These are phyloP conservation scores for Acanthosepion esculentum DNA, from an alignment of 2,888 invertebrate genomes.

Conservation along the genomic window DNA sequence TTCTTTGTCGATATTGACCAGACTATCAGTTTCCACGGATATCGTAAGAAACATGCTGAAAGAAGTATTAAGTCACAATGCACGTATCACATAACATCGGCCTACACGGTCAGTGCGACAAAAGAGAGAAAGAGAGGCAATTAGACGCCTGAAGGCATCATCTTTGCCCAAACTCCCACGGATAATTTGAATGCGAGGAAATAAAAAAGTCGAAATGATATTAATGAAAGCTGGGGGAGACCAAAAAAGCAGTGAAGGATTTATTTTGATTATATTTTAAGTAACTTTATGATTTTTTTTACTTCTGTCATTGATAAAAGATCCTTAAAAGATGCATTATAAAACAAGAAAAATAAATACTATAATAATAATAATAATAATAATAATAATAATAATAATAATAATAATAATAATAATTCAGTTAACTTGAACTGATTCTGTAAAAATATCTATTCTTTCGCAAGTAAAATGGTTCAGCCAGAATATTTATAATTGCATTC, in stretches of 20 bases:
- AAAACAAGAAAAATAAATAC: background rate
- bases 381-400: no score
- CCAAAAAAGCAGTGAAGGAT: background rate
- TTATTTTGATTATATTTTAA: background rate
- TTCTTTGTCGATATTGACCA: background rate
- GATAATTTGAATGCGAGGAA: background rate
- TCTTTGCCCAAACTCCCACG: background rate
- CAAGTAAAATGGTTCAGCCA: no score
- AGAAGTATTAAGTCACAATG: conserved; percentile 2
- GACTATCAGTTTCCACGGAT: conserved; percentile 33
- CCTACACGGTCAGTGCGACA: background rate
- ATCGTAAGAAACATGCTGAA: background rate
- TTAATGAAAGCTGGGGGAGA: background rate
- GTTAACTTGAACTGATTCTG: no score
- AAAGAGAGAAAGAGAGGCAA: background rate
- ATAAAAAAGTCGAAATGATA: background rate
- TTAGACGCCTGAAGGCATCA: background rate
- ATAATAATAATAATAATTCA: no score
- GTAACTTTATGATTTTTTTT: background rate
- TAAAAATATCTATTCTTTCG: no score
- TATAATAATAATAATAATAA: no score
- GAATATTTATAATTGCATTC: no score
- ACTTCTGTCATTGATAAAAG: background rate
- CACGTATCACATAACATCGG: background rate
- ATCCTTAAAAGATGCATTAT: background rate